Percentiles rank a stretch among this genome's conserved stretches.
These are phyloP conservation scores for Halisarca cf. caerulea DNA, from an alignment of 37 sponge, comb jelly and placozoan species.

Conservation along the genomic window DNA sequence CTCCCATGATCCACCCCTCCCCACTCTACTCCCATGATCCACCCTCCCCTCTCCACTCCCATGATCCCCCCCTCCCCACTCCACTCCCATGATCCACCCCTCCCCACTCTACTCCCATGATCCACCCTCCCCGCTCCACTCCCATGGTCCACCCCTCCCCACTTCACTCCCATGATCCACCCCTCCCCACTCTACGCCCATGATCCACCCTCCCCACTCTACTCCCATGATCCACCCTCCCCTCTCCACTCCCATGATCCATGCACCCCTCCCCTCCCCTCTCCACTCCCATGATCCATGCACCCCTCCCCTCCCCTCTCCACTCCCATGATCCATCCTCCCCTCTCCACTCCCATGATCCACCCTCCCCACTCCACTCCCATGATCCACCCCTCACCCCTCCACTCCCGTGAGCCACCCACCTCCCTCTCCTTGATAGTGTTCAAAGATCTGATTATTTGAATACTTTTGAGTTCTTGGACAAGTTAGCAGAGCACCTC, in stretches of 20 bases:
- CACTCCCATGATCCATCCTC: neutral
- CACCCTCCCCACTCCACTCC: neutral
- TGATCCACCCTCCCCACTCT: neutral
- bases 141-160: too few species aligned
- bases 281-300: neutral
- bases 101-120: neutral
- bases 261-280: neutral
- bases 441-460: constrained; percentile 82
- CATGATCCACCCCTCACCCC: neutral
- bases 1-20: neutral
- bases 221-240: too few species aligned
- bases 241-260: neutral
- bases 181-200: neutral
- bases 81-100: neutral
- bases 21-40: neutral
- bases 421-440: constrained; percentile 41
- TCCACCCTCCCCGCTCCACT: neutral
- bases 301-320: neutral
- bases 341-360: neutral
- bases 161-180: neutral
- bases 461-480: constrained; percentile 93
- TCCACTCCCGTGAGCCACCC: neutral
- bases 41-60: neutral
- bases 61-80: neutral
- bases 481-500: constrained; percentile 92